These are phyloP conservation scores for Poeciliopsis paucimaculata DNA, from an alignment of 2,797 vertebrate genomes.

Conservation along the genomic window DNA sequence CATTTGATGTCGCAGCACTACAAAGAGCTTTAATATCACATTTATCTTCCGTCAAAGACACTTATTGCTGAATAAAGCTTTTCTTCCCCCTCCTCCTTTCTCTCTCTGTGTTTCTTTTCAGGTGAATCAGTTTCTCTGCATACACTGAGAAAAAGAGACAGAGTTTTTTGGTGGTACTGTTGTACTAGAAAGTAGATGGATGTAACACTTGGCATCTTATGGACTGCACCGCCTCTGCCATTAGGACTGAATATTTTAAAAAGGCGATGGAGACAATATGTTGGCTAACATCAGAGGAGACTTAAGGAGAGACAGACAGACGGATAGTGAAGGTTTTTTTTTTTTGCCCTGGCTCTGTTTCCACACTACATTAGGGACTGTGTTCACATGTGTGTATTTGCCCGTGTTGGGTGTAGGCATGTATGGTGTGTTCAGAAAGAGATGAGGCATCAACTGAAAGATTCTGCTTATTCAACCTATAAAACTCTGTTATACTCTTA, in stretches of 20 bases:
- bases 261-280: conserved; percentile 2
- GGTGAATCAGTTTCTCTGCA: conserved; percentile 3
- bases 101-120: neutral
- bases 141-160: conserved; percentile 16
- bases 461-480: conserved; percentile 60
- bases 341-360: conserved; percentile 20
- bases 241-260: conserved; percentile 13
- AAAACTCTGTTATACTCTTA: conserved; percentile 50
- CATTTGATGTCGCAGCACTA: conserved; percentile 29
- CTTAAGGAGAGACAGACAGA: conserved; percentile 9
- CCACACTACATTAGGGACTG: conserved; percentile 28
- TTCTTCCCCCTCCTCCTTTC: neutral
- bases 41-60: conserved; percentile 60
- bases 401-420: conserved; percentile 13
- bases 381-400: conserved; percentile 6
- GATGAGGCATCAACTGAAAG: conserved; percentile 52
- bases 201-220: conserved; percentile 25
- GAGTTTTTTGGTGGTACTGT: conserved; percentile 2
- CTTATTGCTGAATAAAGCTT: conserved; percentile 57
- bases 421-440: conserved; percentile 56
- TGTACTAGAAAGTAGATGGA: conserved; percentile 10
- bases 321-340: conserved; percentile 31
- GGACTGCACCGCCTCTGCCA: neutral
- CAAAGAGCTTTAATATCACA: conserved; percentile 53
- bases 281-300: neutral